Evolutionary conservation across 2,888 invertebrate species (phyloP).

Genomic region (Epiblema foenella): DNA sequence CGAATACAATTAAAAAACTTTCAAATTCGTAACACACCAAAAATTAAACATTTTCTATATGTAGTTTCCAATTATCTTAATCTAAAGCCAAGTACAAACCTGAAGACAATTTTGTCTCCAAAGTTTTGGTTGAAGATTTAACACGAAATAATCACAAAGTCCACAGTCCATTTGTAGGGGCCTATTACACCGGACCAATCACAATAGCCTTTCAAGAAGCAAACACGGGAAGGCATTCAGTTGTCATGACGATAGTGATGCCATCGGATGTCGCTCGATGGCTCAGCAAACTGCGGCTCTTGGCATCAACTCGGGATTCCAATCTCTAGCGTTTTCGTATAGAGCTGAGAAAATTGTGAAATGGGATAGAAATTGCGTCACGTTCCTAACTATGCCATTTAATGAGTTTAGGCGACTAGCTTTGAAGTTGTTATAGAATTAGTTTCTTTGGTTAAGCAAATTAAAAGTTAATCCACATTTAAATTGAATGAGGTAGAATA

Average conservation of each 20-base stretch:
- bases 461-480: neutral
- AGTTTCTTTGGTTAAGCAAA: slow-evolving; percentile 9
- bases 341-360: slow-evolving; percentile 49
- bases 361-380: slow-evolving; percentile 37
- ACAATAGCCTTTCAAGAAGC: slow-evolving; percentile 48
- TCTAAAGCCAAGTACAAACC: neutral
- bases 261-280: slow-evolving; percentile 67
- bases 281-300: slow-evolving; percentile 68
- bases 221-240: slow-evolving; percentile 54
- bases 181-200: slow-evolving; percentile 24
- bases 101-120: slow-evolving; percentile 3
- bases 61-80: neutral
- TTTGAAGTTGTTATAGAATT: slow-evolving; percentile 39
- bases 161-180: slow-evolving; percentile 23
- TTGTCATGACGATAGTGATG: slow-evolving; percentile 60
- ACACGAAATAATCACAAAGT: slow-evolving; percentile 20
- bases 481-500: neutral
- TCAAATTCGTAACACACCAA: too few species aligned
- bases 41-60: too few species aligned
- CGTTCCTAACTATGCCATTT: slow-evolving; percentile 43
- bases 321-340: slow-evolving; percentile 65
- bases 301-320: slow-evolving; percentile 55
- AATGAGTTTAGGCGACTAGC: slow-evolving; percentile 47
- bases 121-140: slow-evolving; percentile 24
- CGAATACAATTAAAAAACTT: too few species aligned